Conservation (phyloP, 2,888 invertebrate species). For the Axea sp. region DNA sequence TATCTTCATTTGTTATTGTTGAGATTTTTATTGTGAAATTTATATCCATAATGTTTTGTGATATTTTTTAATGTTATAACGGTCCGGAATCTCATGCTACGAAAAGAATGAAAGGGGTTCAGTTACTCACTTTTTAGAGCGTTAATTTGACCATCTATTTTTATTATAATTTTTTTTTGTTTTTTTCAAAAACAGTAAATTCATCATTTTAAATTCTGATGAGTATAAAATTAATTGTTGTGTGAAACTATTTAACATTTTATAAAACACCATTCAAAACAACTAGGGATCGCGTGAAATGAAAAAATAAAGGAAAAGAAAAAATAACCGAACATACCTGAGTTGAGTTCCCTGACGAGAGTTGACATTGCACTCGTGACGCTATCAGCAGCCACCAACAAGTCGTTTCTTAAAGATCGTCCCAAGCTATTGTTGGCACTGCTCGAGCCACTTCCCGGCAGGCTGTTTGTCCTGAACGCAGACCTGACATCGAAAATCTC, state of each 20-base stretch:
- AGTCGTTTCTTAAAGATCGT: conserved; percentile 89
- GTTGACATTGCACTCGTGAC: conserved; percentile 99
- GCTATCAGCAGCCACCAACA: conserved; percentile 96
- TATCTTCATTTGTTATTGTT: conserved; percentile 59
- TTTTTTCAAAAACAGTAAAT: neutral
- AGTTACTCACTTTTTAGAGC: conserved; percentile 46
- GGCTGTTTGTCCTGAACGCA: conserved; percentile 79
- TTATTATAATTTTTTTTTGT: neutral
- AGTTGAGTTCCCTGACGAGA: conserved; percentile 96
- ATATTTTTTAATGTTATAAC: no score
- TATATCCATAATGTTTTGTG: no score
- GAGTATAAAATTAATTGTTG: neutral
- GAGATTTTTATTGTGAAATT: no score
- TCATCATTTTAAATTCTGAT: no score
- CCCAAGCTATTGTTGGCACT: conserved; percentile 79
- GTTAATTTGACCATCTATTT: conserved; percentile 10
- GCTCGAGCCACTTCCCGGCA: conserved; percentile 78
- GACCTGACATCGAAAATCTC: conserved; percentile 79
- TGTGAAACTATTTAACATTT: no score
- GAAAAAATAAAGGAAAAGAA: neutral
- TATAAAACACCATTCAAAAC: conserved; percentile 34
- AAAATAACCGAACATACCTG: conserved; percentile 82
- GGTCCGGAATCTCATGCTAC: conserved; percentile 46
- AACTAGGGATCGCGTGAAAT: conserved; percentile 25
- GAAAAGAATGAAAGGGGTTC: conserved; percentile 12